Evolutionary conservation across 2,888 invertebrate species (phyloP).

Genomic region (Philopedon plagiatum): DNA sequence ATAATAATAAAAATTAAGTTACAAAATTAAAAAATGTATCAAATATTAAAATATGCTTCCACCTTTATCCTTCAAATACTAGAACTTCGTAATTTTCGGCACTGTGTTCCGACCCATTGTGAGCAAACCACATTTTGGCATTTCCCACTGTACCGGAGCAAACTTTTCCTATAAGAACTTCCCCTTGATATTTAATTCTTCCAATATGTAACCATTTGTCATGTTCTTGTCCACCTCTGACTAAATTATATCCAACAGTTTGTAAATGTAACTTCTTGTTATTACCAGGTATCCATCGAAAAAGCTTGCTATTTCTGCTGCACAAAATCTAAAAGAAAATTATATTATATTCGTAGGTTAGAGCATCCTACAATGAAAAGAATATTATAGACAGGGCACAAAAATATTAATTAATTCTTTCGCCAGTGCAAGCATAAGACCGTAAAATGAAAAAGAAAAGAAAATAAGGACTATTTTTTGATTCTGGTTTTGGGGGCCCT

Average conservation of each 20-base stretch:
- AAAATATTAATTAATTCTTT: no score
- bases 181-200: constrained; percentile 50
- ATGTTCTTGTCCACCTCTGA: constrained; percentile 51
- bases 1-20: no score
- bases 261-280: constrained; percentile 47
- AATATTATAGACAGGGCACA: no score
- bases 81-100: constrained; percentile 48
- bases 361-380: background rate
- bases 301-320: constrained; percentile 36
- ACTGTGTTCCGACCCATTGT: constrained; percentile 27
- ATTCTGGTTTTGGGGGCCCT: no score
- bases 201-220: constrained; percentile 50
- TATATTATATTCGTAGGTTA: background rate
- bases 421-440: no score
- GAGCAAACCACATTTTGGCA: constrained; percentile 45
- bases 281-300: constrained; percentile 48
- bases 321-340: constrained; percentile 50
- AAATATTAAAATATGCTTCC: no score
- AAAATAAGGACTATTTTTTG: no score
- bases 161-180: constrained; percentile 51
- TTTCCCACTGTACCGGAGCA: constrained; percentile 18
- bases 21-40: no score
- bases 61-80: constrained; percentile 17
- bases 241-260: constrained; percentile 48
- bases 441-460: no score